Evolutionary conservation across 2,888 invertebrate genomes (phyloP), one percentile per base, ranked within the genome.

Genomic region (Hecatera dysodea): DNA sequence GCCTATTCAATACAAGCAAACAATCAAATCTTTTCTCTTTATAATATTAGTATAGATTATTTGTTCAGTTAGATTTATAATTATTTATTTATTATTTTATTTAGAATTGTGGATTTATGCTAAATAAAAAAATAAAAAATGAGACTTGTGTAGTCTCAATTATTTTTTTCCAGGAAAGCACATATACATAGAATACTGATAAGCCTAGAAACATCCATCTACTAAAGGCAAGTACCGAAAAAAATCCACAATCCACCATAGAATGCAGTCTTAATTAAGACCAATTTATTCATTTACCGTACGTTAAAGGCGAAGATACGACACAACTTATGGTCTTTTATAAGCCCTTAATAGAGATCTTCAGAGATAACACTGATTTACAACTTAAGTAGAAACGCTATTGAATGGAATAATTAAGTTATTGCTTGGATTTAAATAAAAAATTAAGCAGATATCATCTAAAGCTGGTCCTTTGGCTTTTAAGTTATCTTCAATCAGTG

Each of bases 321-420:
- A 73, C 29, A 73, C 82, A 82, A 91, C 81, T 87, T 90, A 91
- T 87, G 81, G 86, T 84, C 86, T 84, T 88, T 86, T 89, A 87
- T 80, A 82, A 85, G 67, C 82, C 74, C 83, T 86, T 86, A 85
- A 86, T 88, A 88, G 83, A 87, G 89, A 90, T 90, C 78, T 62
- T 52, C 46, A 36, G 70, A 48, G 82, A 82, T 82, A 82, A 17
- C 46, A 42, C 44, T 71, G 82, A 84, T 84, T 84, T 84, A 84
- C 60, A 64, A 65, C 66, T 50, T 64, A 62, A 72, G 39, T 39
- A 52, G 22, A 55, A 50, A 67, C 33, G 39, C 50, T 73, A 75
- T 71, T 78, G 62, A 81, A 75, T 75, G 50, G 81, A 73, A 72
- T 72, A 75, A 78, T 73, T 69, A 73, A 78, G 53, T 67, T 68